Evolutionary conservation across 2,888 invertebrate genomes (phyloP).

Genomic region (Hoplodrina ambigua): DNA sequence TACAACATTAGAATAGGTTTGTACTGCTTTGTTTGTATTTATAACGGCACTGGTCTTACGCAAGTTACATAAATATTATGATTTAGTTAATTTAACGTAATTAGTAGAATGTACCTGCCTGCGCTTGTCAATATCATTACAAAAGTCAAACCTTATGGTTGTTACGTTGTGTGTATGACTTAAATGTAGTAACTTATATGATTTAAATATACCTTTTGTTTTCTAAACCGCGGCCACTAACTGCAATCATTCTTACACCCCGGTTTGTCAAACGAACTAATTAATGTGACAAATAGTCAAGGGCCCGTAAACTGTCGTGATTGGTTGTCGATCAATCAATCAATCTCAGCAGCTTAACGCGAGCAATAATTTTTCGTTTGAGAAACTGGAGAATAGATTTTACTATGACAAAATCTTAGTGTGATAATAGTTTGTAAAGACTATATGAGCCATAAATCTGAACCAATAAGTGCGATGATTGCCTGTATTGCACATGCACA

Average conservation of each 20-base stretch:
- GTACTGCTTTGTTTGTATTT: conserved; percentile 50
- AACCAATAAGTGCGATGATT: conserved; percentile 3
- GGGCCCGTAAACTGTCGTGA: no score
- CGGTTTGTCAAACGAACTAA: no score
- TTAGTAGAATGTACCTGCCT: conserved; percentile 26
- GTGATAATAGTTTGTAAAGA: conserved; percentile 4
- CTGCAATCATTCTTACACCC: no score
- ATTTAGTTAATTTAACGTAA: conserved; percentile 9
- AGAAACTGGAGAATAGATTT: not conserved
- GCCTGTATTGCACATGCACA: not conserved
- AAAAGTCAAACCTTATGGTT: not conserved
- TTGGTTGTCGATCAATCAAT: no score
- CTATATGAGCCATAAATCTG: not conserved
- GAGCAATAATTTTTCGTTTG: not conserved
- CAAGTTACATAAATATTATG: conserved; percentile 4
- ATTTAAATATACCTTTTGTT: not conserved
- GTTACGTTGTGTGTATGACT: not conserved
- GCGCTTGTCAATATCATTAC: not conserved
- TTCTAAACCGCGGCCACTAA: no score
- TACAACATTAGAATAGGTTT: conserved; percentile 36
- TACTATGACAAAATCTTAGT: conserved; percentile 2
- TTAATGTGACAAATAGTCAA: no score
- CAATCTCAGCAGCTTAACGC: not conserved
- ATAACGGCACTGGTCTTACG: conserved; percentile 47
- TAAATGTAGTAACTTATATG: no score